Evolutionary conservation across 2,888 invertebrate genomes (phyloP).

Genomic region (Harmothoe impar): DNA sequence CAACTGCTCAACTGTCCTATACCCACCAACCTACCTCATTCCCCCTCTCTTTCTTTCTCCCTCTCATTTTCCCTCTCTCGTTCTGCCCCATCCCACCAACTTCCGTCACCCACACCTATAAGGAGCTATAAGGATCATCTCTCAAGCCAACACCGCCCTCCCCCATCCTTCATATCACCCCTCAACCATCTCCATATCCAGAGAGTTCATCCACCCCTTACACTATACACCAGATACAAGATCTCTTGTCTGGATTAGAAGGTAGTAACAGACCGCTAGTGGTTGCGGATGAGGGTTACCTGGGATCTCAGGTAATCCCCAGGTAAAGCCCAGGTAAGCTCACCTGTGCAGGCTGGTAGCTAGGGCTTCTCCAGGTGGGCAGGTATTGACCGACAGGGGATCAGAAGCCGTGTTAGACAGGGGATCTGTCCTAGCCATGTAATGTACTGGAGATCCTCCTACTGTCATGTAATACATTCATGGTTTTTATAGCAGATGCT

Average conservation of each 20-base stretch:
- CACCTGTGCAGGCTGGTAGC: not conserved
- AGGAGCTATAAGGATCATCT: no score
- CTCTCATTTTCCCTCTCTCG: no score
- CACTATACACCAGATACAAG: not conserved
- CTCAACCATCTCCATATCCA: no score
- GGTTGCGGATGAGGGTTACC: not conserved
- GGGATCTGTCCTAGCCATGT: not conserved
- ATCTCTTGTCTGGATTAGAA: not conserved
- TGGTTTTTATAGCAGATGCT: not conserved
- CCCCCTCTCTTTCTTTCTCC: no score
- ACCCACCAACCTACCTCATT: no score
- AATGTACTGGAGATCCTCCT: not conserved
- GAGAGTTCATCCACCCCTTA: not conserved
- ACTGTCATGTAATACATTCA: conserved; percentile 14
- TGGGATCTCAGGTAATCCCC: not conserved
- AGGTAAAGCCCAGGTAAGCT: not conserved
- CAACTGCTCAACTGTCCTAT: no score
- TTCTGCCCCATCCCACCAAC: no score
- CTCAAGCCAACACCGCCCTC: no score
- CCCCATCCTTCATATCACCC: no score
- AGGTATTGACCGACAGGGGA: conserved; percentile 20
- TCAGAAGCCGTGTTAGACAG: conserved; percentile 22
- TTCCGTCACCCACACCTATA: no score
- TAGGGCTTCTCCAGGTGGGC: not conserved
- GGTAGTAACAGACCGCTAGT: not conserved